Base-by-base conservation (phyloP, 2,797 vertebrate species). In the Amblyopsis hoosieri region DNA sequence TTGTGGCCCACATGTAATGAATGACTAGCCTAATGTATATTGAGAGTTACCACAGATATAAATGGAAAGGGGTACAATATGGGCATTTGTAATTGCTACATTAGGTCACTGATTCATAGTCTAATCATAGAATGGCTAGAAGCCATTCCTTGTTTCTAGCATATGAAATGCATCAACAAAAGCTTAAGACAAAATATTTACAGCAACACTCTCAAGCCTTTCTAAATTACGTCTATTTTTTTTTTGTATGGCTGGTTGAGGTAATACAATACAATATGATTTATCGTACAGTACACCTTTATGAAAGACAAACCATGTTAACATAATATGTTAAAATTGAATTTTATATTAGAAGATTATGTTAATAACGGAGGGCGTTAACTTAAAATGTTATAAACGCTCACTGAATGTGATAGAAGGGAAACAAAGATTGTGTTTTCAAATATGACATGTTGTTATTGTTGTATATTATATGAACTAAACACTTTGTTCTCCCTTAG, bases 31-130 rank as follows among this genome's bases (percentile, higher is more conserved):
- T 65, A 67, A 61, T 55, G 50, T 54, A 66, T 12, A 54, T 31
- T 56, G 15, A 64, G 33, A 72, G 57, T 51, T 19, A 29, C 57
- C 62, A 62, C 66, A 1, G 0, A 62, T 72, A 74, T 57, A 61
- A 61, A 59, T 63, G 46, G 51, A 50, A 63, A 59, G 45, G 2
- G 60, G 69, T 66, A 56, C 64, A 61, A 67, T 50, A 45, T 62
- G 60, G 37, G 52, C 23, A 42, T 62, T 54, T 74, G 53, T 52
- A 59, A 72, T 47, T 53, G 63, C 17, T 74, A 53, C 66, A 71
- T 76, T 74, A 62, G 65, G 66, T 74, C 52, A 74, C 15, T 71
- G 74, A 71, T 68, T 84, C 47, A 65, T 48, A 48, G 42, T 63
- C 15, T 49, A 55, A 66, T 64, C 54, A 71, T 71, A 49, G 66